phyloP scores from a whole-genome alignment of 2,113 vertebrate genomes.

The Heterotis niloticus region DNA sequence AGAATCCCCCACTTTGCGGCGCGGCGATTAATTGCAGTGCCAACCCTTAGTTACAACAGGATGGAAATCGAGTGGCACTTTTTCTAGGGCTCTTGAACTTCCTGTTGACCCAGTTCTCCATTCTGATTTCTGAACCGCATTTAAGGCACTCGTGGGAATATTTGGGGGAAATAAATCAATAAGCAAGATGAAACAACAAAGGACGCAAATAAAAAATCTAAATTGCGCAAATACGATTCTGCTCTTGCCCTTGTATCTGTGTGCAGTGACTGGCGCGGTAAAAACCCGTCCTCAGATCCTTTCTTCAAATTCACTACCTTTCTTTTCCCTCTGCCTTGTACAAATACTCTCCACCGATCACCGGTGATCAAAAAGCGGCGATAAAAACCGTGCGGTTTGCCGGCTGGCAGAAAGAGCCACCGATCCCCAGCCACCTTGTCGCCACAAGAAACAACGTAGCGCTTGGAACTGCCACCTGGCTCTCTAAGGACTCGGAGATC shows the following conservation, averaged over 20 bases:
- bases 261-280: not conserved
- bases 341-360: too few relatives aligned
- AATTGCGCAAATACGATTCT: not conserved
- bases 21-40: slow-evolving; percentile 55
- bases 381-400: too few relatives aligned
- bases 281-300: not conserved
- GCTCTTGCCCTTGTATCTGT: not conserved
- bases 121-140: slow-evolving; percentile 32
- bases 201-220: not conserved
- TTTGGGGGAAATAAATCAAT: slow-evolving; percentile 16
- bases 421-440: too few relatives aligned
- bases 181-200: slow-evolving; percentile 10
- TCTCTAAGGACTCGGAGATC: too few relatives aligned
- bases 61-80: slow-evolving; percentile 41
- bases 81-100: slow-evolving; percentile 53
- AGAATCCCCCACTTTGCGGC: slow-evolving; percentile 35
- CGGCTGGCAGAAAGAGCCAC: not conserved
- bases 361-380: too few relatives aligned
- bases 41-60: slow-evolving; percentile 54
- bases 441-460: too few relatives aligned
- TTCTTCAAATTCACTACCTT: too few relatives aligned
- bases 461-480: too few relatives aligned
- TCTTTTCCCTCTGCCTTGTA: too few relatives aligned
- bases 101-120: slow-evolving; percentile 44
- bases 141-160: slow-evolving; percentile 21